Conservation (phyloP, 1,140 invertebrate genomes). For the Pentalonia nigronervosa region DNA sequence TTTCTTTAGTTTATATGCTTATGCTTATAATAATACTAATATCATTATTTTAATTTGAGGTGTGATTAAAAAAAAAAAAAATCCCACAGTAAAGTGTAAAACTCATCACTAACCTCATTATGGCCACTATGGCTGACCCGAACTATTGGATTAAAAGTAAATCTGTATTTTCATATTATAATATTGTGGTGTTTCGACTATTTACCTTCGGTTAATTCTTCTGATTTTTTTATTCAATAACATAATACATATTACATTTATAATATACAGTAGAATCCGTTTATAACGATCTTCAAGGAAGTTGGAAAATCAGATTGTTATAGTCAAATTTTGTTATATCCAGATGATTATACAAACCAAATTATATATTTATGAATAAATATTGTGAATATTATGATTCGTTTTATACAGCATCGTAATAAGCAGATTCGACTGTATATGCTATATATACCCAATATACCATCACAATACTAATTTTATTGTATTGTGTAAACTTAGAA, state of each 20-base stretch:
- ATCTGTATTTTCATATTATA: not conserved
- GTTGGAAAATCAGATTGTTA: too few species aligned
- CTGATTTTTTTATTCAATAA: not conserved
- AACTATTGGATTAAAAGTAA: not conserved
- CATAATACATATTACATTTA: not conserved
- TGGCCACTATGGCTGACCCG: not conserved
- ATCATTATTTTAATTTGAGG: not conserved
- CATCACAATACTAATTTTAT: not conserved
- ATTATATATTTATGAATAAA: too few species aligned
- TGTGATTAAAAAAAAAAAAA: not conserved
- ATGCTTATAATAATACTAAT: not conserved
- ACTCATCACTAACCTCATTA: not conserved
- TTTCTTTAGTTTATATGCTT: not conserved
- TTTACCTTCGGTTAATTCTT: not conserved
- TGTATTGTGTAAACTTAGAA: conserved; percentile 8
- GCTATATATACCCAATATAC: not conserved
- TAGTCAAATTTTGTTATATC: too few species aligned
- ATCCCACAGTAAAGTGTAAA: not conserved
- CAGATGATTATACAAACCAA: too few species aligned
- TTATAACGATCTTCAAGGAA: too few species aligned
- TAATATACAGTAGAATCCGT: too few species aligned
- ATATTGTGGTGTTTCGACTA: not conserved
- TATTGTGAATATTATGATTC: too few species aligned
- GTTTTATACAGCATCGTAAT: too few species aligned
- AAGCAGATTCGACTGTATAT: too few species aligned